Evolutionary conservation across 2,113 vertebrate genomes (phyloP).

Genomic region (Cichladusa arquata): DNA sequence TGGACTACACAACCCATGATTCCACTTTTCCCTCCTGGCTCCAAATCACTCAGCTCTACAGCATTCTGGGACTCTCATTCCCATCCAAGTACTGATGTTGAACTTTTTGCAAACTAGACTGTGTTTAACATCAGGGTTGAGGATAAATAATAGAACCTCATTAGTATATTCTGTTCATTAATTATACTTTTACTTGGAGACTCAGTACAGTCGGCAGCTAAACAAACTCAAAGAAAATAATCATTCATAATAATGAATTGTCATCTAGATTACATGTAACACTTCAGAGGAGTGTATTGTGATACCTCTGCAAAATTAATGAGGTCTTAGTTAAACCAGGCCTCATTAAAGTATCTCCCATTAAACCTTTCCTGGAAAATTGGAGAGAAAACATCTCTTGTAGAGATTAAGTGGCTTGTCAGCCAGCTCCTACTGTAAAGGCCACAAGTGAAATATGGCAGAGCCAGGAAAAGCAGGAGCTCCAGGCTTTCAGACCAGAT

Average conservation of each 20-base stretch:
- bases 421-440: slow-evolving; percentile 51
- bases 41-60: not conserved
- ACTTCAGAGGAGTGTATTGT: not conserved
- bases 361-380: slow-evolving; percentile 42
- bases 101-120: not conserved
- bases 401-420: slow-evolving; percentile 30
- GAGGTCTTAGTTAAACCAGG: slow-evolving; percentile 20
- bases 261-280: slow-evolving; percentile 11
- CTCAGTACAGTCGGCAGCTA: not conserved
- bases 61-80: not conserved
- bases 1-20: not conserved
- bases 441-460: not conserved
- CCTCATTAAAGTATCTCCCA: slow-evolving; percentile 31
- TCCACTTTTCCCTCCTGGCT: not conserved
- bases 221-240: slow-evolving; percentile 23
- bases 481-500: not conserved
- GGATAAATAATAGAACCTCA: not conserved
- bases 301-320: slow-evolving; percentile 39
- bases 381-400: not conserved
- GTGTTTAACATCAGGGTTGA: not conserved
- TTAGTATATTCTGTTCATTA: not conserved
- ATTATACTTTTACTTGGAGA: not conserved
- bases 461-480: slow-evolving; percentile 8
- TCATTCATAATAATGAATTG: not conserved
- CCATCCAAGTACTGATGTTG: not conserved